Evolutionary conservation across 1,140 invertebrate species (phyloP), one percentile per base, ranked within the genome.

Genomic region (Drosophila suzukii): DNA sequence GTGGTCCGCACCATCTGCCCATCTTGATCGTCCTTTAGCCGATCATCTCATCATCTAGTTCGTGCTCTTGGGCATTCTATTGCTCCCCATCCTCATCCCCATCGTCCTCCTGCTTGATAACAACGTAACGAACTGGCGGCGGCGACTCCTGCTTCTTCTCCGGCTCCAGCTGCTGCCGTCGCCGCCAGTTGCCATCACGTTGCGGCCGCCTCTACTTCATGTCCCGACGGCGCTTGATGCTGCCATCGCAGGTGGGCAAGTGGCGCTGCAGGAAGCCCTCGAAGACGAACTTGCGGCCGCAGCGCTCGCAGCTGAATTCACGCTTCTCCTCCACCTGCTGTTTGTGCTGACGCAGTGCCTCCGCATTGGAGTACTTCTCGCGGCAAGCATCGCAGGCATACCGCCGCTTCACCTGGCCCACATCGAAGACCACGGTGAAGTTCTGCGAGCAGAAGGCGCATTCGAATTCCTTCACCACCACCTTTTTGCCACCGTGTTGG

Each of bases 301-400:
- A 92, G 0, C 91, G 85, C 6, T 83, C 83, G 55, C 91, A 92
- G 60, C 74, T 85, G 15, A 92, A 92, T 30, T 92, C 91, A 1
- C 91, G 90, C 50, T 92, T 92, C 67, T 92, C 86, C 17, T 91
- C 91, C n/a, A 92, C 68, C 55, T 76, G 75, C 62, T 90, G 78
- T 32, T 92, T 92, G 58, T 92, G 91, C 65, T 91, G 78, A 8
- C 85, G 90, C 55, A 92, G 36, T 4, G 81, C 81, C 72, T 92
- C 91, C 8, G 78, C 91, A 51, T 92, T 92, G 5, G 91, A 92
- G 53, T 89, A 92, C 57, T 92, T 92, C 27, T 92, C 91, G n/a
- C 91, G 89, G 30, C 91, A 92, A 1, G 78, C 30, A 30, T 92
- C 91, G 65, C 91, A 92, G 27, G 91, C 91, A 50, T 92, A 92